A percentile compares a stretch with the other conserved stretches of the same genome.
Evolutionary conservation across 2,888 invertebrate species (phyloP).

Genomic region (Laspeyria flexula): DNA sequence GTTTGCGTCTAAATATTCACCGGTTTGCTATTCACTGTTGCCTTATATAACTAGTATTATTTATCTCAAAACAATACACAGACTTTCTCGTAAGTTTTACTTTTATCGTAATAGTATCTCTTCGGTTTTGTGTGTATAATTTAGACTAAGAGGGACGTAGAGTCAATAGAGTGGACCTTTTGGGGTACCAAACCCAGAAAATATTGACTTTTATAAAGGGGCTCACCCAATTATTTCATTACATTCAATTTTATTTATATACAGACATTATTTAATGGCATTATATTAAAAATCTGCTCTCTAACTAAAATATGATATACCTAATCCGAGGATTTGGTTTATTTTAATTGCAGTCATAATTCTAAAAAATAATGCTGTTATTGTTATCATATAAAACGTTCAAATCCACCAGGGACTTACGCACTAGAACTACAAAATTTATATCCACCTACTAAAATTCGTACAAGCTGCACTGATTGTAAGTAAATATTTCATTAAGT

Average conservation of each 20-base stretch:
- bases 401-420: slow-evolving; percentile 23
- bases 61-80: background rate
- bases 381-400: slow-evolving; percentile 36
- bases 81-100: background rate
- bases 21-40: slow-evolving; percentile 6
- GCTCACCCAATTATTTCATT: background rate
- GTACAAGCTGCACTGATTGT: slow-evolving; percentile 37
- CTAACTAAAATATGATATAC: no score
- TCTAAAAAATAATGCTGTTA: slow-evolving; percentile 37
- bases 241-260: background rate
- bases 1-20: slow-evolving; percentile 1
- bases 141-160: slow-evolving; percentile 20
- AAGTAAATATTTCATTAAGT: slow-evolving; percentile 32
- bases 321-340: background rate
- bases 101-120: background rate
- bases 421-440: slow-evolving; percentile 18
- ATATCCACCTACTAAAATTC: slow-evolving; percentile 30
- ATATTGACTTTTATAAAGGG: slow-evolving; percentile 7
- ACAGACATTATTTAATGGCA: no score
- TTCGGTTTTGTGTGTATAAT: slow-evolving; percentile 10
- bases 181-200: slow-evolving; percentile 13
- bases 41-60: slow-evolving; percentile 1
- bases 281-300: no score
- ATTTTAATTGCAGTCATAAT: slow-evolving; percentile 12
- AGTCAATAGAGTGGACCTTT: slow-evolving; percentile 20